These are phyloP conservation scores for Myoxocephalus aenaeus DNA, from an alignment of 2,797 vertebrate species.

Conservation along the genomic window DNA sequence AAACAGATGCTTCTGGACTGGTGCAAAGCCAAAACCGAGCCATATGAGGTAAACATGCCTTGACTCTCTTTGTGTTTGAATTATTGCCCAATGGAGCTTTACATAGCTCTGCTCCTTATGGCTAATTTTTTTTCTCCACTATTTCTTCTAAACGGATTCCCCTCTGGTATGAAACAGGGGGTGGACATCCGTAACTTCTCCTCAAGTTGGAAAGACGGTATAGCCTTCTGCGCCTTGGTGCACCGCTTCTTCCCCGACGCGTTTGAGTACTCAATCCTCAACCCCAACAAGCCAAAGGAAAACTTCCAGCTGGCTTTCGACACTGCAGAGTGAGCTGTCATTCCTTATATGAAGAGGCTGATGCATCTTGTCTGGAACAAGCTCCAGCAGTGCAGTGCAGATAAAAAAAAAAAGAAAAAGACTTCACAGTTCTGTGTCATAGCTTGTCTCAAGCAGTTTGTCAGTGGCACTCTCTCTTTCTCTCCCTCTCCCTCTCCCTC, in stretches of 20 bases:
- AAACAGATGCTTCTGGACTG: slow-evolving; percentile 99
- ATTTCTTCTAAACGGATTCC: slow-evolving; percentile 22
- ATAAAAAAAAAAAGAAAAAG: slow-evolving; percentile 16
- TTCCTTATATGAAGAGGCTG: slow-evolving; percentile 42
- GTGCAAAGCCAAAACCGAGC: slow-evolving; percentile 96
- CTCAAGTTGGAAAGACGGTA: slow-evolving; percentile 97
- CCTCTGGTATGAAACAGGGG: slow-evolving; percentile 79
- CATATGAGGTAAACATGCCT: slow-evolving; percentile 90
- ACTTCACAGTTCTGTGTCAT: slow-evolving; percentile 47
- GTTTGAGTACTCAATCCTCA: slow-evolving; percentile 93
- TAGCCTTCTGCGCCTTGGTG: slow-evolving; percentile 97
- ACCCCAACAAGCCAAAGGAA: slow-evolving; percentile 90
- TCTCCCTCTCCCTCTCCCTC: slow-evolving; percentile 65
- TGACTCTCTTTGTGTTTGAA: slow-evolving; percentile 40
- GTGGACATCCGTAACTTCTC: slow-evolving; percentile 98
- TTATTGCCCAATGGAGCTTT: slow-evolving; percentile 45
- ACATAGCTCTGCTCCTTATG: slow-evolving; percentile 48
- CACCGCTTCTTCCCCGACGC: slow-evolving; percentile 97
- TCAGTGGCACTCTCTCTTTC: slow-evolving; percentile 28
- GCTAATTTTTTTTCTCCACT: neutral
- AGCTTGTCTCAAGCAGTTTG: slow-evolving; percentile 23
- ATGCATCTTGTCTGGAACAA: slow-evolving; percentile 15
- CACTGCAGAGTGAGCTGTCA: slow-evolving; percentile 91
- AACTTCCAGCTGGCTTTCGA: slow-evolving; percentile 97
- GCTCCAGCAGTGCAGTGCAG: neutral